Evolutionary conservation across 2,113 vertebrate species (phyloP).

Genomic region (Pelobates fuscus): DNA sequence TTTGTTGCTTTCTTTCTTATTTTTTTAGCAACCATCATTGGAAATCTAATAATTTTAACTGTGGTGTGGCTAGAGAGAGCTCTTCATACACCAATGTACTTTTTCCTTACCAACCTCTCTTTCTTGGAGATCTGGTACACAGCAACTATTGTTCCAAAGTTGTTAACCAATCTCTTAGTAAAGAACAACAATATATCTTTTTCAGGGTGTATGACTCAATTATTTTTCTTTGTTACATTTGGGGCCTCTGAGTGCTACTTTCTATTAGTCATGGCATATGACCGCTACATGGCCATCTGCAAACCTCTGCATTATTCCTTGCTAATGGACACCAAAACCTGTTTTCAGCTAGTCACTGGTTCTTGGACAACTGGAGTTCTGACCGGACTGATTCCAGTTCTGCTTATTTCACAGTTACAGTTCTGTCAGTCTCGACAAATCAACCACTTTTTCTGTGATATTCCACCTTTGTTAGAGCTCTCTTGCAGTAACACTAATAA

Average conservation of each 20-base stretch:
- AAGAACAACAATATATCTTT: conserved; percentile 35
- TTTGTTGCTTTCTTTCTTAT: conserved; percentile 35
- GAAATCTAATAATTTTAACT: conserved; percentile 41
- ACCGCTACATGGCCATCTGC: conserved; percentile 50
- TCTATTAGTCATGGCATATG: conserved; percentile 44
- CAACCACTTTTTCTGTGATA: conserved; percentile 46
- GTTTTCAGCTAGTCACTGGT: conserved; percentile 1
- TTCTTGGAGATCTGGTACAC: conserved; percentile 48
- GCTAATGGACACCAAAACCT: conserved; percentile 34
- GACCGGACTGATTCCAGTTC: conserved; percentile 20
- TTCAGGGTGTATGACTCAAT: conserved; percentile 29
- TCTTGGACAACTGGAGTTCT: conserved; percentile 44
- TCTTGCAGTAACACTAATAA: conserved; percentile 33
- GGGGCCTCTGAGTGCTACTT: conserved; percentile 49
- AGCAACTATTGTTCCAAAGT: conserved; percentile 39
- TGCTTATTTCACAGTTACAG: conserved; percentile 19
- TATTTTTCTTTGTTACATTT: conserved; percentile 48
- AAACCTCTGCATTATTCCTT: conserved; percentile 42
- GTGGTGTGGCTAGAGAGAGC: conserved; percentile 26
- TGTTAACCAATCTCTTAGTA: conserved; percentile 29
- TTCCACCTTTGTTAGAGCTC: conserved; percentile 30
- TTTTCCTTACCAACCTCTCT: conserved; percentile 45
- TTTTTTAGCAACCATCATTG: conserved; percentile 38
- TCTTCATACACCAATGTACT: conserved; percentile 48
- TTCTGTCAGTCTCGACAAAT: conserved; percentile 22